A percentile compares a stretch with the other conserved stretches of the same genome.
Conservation (phyloP, 2,797 vertebrate genomes). For the Heliangelus exortis region DNA sequence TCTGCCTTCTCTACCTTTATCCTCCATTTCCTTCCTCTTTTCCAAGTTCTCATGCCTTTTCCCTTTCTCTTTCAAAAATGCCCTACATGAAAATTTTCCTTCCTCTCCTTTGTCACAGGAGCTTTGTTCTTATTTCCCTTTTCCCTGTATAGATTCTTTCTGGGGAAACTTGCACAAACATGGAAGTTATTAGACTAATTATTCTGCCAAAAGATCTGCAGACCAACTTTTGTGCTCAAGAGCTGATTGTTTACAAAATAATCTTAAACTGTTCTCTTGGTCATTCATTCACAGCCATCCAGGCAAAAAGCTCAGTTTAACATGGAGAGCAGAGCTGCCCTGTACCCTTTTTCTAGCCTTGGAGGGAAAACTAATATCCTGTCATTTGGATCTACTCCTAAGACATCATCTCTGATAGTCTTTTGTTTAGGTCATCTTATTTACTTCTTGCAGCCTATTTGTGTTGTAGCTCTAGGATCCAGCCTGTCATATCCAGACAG, state of each 20-base stretch:
- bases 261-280: neutral
- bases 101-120: neutral
- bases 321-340: neutral
- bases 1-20: neutral
- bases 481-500: neutral
- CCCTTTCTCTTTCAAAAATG: neutral
- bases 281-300: neutral
- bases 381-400: neutral
- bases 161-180: neutral
- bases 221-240: neutral
- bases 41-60: neutral
- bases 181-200: neutral
- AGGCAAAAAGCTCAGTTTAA: neutral
- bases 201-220: neutral
- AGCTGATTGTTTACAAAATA: neutral
- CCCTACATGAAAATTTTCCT: neutral
- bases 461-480: neutral
- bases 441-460: neutral
- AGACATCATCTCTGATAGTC: neutral
- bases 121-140: neutral
- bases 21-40: neutral
- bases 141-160: neutral
- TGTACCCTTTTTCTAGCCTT: neutral
- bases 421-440: neutral
- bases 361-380: neutral